phyloP scores from a whole-genome alignment of 2,797 vertebrate species.

The Rhinophrynus dorsalis region DNA sequence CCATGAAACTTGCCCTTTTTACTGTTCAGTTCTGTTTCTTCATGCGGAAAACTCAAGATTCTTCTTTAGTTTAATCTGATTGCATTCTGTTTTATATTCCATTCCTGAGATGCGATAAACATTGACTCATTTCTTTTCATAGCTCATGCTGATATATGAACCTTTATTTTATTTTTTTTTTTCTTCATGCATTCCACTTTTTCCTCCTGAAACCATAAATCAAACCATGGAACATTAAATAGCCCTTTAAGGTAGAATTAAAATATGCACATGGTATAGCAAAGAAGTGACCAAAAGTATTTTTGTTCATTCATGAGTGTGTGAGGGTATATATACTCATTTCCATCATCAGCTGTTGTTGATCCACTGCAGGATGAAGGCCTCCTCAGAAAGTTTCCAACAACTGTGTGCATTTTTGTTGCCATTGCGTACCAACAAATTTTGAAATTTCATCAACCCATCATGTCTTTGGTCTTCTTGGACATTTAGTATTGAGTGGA shows the following conservation, averaged over 20 bases:
- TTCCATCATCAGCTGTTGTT: no score
- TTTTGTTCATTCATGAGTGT: no score
- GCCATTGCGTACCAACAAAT: no score
- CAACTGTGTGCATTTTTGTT: no score
- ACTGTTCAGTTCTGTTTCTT: slow-evolving; percentile 62
- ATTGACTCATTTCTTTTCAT: slow-evolving; percentile 55
- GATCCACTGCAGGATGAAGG: no score
- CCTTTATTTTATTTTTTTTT: slow-evolving; percentile 45
- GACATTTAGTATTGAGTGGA: no score
- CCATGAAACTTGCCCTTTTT: slow-evolving; percentile 70
- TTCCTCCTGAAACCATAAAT: slow-evolving; percentile 23
- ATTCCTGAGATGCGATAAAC: slow-evolving; percentile 53
- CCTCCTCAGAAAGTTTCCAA: no score
- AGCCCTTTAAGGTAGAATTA: slow-evolving; percentile 15
- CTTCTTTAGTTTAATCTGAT: slow-evolving; percentile 62
- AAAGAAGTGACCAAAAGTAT: background rate
- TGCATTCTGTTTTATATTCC: slow-evolving; percentile 57
- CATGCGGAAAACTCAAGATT: slow-evolving; percentile 59
- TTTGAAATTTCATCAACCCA: no score
- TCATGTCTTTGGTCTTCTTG: no score
- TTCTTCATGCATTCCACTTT: slow-evolving; percentile 4
- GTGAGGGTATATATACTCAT: no score
- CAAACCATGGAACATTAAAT: slow-evolving; percentile 1
- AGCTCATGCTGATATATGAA: slow-evolving; percentile 43
- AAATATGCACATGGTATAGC: background rate